A percentile compares a stretch with the other conserved stretches of the same genome.
These are phyloP conservation scores for Cyanocitta stelleri DNA, from an alignment of 2,113 vertebrate species.

Conservation along the genomic window DNA sequence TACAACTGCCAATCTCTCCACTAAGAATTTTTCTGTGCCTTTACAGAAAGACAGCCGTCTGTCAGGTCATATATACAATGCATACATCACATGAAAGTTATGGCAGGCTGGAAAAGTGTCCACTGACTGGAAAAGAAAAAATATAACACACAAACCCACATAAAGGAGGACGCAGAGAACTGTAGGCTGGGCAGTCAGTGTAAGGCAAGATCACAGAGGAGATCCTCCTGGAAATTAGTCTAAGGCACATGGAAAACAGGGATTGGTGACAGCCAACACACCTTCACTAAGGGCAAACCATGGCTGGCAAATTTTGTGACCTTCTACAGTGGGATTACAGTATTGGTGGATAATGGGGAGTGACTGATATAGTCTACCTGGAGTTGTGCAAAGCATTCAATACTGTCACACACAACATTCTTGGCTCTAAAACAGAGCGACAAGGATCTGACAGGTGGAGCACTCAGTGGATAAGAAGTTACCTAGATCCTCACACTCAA, in stretches of 20 bases:
- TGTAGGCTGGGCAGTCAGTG: background rate
- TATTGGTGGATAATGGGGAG: background rate
- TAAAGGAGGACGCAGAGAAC: background rate
- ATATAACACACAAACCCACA: background rate
- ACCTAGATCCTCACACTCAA: background rate
- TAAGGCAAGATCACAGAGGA: background rate
- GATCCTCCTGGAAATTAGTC: background rate
- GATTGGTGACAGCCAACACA: background rate
- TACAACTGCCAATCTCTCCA: background rate
- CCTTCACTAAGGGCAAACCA: background rate
- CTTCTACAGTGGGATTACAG: background rate
- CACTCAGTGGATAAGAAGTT: background rate
- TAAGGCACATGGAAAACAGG: background rate
- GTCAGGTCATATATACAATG: background rate
- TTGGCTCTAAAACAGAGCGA: background rate
- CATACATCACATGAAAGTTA: background rate
- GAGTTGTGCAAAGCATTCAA: background rate
- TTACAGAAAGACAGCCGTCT: background rate
- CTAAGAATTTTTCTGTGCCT: background rate
- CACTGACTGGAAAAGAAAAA: background rate
- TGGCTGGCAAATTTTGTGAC: background rate
- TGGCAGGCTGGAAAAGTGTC: background rate
- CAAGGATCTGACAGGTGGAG: background rate
- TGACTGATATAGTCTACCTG: background rate
- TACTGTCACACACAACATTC: accelerated